Conservation (phyloP, 2,797 vertebrate genomes). For the Sarcophilus harrisii region DNA sequence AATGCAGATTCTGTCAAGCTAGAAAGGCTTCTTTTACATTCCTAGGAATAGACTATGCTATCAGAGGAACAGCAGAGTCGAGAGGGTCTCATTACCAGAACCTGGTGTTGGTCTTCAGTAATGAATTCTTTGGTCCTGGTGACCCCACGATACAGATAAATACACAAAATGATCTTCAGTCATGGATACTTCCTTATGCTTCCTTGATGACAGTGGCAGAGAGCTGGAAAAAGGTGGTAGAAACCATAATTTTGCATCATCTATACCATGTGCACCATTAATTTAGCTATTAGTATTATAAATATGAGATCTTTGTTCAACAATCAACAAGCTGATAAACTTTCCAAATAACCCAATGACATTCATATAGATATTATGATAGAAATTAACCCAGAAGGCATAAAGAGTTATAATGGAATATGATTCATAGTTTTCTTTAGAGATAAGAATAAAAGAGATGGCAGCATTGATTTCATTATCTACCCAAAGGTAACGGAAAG, state of each 20-base stretch:
- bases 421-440: neutral
- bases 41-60: neutral
- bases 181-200: neutral
- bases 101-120: neutral
- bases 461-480: neutral
- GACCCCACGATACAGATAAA: neutral
- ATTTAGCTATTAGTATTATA: neutral
- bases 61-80: neutral
- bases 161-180: neutral
- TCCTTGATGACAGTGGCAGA: neutral
- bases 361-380: neutral
- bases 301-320: neutral
- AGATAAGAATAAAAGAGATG: neutral
- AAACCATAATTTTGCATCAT: neutral
- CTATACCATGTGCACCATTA: neutral
- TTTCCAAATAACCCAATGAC: neutral
- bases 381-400: neutral
- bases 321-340: neutral
- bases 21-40: neutral
- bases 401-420: neutral
- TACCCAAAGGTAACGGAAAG: neutral
- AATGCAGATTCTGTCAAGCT: neutral
- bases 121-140: neutral
- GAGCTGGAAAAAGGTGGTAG: neutral
- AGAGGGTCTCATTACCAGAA: neutral